A percentile compares a stretch with the other conserved stretches of the same genome.
Conservation (phyloP, 2,888 invertebrate species). For the Aricia artaxerxes region DNA sequence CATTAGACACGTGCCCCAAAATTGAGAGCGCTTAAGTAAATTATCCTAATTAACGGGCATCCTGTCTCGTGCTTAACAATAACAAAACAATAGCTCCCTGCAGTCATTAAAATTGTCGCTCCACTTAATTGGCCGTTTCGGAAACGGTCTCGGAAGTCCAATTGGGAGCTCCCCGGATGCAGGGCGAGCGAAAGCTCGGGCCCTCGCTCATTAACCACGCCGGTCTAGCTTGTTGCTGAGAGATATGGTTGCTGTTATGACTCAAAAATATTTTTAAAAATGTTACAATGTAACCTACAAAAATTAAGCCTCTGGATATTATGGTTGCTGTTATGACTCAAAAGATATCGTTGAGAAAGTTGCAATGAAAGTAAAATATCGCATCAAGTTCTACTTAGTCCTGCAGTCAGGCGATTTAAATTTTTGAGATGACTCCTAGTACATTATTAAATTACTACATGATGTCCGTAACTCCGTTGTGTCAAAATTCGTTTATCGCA, state of each 20-base stretch:
- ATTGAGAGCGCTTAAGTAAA: conserved; percentile 62
- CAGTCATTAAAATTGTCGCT: conserved; percentile 65
- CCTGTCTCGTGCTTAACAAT: conserved; percentile 78
- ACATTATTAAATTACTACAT: too few relatives aligned
- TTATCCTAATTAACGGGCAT: conserved; percentile 75
- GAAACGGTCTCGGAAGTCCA: conserved; percentile 78
- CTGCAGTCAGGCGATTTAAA: too few relatives aligned
- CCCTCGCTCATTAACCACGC: conserved; percentile 38
- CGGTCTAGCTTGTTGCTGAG: neutral
- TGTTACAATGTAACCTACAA: too few relatives aligned
- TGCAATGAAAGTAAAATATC: too few relatives aligned
- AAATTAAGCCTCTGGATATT: too few relatives aligned
- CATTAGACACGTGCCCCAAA: conserved; percentile 46
- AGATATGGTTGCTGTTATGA: neutral
- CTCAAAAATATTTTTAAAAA: too few relatives aligned
- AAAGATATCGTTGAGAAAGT: too few relatives aligned
- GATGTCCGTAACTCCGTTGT: too few relatives aligned
- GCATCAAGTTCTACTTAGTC: too few relatives aligned
- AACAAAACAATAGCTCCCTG: conserved; percentile 76
- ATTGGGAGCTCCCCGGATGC: conserved; percentile 77
- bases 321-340: too few relatives aligned
- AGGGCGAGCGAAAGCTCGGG: conserved; percentile 70
- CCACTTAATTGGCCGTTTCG: conserved; percentile 64
- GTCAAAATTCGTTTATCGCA: too few relatives aligned
- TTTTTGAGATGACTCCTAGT: too few relatives aligned